Evolutionary conservation across 92 coral and sea anemone species (phyloP), one percentile per base, ranked within the genome.

Genomic region (Siderastrea siderea): DNA sequence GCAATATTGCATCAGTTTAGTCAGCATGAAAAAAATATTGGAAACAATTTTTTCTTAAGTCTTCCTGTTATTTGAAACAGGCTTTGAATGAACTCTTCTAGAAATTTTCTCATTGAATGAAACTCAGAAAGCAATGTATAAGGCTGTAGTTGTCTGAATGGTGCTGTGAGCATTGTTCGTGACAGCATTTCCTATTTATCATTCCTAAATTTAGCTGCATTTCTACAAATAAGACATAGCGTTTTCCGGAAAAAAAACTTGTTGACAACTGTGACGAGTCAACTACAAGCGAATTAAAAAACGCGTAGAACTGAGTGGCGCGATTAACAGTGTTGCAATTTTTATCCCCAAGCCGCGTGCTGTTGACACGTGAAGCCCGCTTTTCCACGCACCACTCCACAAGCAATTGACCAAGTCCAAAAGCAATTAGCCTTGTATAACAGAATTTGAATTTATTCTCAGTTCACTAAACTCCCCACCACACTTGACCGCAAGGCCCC

Each of bases 191-290:
- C 38, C 45, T 44, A 38, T 68, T 2, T 44, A 68, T 81, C 67
- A 81, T 44, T 15, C 55, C 85, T 68, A 81, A 81, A 81, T 14
- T 81, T 69, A 68, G 68, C 43, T 14, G 63, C 63, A 47, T 11
- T 78, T 58, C 38, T 12, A 2, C 13, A 15, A 50, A 9, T 45
- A 14, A 58, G 77, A 59, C 44, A 16, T 16, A 53, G 57, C 58
- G 61, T 55, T 7, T 55, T 55, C 61, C 61, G 8, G 38, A 26
- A 26, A 55, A 55, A 55, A 11, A 55, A 55, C 61, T 14, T 55
- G 61, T 55, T 55, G 12, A 55, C 8, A 55, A 26, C 38, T 26
- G 38, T 55, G 61, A 8, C 61, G 2, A 7, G 10, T 4, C 12
- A 2, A 55, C 12, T 55, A 8, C 61, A 8, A 55, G 12, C 61